Evolutionary conservation across 2,888 invertebrate genomes (phyloP).

Genomic region (Leucophora obtusa): DNA sequence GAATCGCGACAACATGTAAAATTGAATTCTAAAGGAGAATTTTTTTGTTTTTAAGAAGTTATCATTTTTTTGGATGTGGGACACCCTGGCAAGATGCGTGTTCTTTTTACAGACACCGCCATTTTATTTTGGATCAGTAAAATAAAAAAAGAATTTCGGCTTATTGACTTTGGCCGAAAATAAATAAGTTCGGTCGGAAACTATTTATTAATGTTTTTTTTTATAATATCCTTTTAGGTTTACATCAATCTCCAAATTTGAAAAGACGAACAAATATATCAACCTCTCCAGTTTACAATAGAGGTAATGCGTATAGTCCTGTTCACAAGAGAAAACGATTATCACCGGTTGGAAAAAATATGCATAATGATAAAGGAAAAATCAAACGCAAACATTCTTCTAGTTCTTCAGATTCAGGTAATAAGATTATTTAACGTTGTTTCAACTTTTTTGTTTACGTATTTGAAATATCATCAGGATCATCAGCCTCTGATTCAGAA

Average conservation of each 20-base stretch:
- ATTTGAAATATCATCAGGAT: conserved; percentile 72
- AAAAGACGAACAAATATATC: conserved; percentile 72
- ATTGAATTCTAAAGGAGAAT: no score
- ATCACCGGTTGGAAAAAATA: conserved; percentile 72
- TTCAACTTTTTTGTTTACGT: not conserved
- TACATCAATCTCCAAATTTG: conserved; percentile 68
- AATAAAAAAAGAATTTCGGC: no score
- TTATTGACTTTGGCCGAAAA: no score
- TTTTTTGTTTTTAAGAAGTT: no score
- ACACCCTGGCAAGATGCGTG: no score
- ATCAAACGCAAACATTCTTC: conserved; percentile 73
- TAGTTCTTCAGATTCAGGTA: conserved; percentile 77
- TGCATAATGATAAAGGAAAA: conserved; percentile 68
- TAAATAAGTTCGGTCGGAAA: no score
- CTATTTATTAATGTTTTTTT: not conserved
- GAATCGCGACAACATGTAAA: no score
- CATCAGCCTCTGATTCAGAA: conserved; percentile 77
- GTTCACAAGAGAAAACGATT: conserved; percentile 74
- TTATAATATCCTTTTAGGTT: conserved; percentile 58
- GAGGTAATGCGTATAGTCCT: conserved; percentile 73
- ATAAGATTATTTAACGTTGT: not conserved
- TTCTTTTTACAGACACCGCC: no score
- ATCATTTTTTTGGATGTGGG: no score
- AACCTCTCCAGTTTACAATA: conserved; percentile 73
- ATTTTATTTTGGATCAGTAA: no score